These are phyloP conservation scores for Octodon degus DNA, from an alignment of 2,113 vertebrate genomes.

Conservation along the genomic window DNA sequence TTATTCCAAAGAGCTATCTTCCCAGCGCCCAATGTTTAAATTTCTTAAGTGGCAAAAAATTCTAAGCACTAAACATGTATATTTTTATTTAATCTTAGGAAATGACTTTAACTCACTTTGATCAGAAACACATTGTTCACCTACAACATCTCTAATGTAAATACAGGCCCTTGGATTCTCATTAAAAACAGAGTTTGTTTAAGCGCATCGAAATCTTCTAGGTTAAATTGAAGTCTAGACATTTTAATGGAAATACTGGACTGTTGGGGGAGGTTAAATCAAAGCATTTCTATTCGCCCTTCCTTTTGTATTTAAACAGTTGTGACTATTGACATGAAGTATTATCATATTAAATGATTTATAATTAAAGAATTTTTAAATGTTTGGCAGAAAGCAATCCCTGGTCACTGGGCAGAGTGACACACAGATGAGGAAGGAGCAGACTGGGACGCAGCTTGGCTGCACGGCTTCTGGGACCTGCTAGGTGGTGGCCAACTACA, in stretches of 20 bases:
- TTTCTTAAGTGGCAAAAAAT: constrained; percentile 9
- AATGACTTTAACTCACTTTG: constrained; percentile 45
- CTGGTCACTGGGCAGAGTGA: background rate
- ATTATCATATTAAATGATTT: constrained; percentile 52
- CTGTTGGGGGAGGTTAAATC: constrained; percentile 34
- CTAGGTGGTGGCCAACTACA: background rate
- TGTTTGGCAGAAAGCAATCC: background rate
- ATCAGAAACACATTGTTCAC: constrained; percentile 30
- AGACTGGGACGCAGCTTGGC: background rate
- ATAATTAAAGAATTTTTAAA: background rate
- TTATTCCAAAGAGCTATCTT: too few relatives aligned
- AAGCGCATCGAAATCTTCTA: constrained; percentile 58
- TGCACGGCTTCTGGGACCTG: background rate
- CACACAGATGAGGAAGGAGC: background rate
- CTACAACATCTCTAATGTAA: constrained; percentile 47
- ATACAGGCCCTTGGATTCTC: constrained; percentile 42
- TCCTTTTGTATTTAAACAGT: constrained; percentile 49
- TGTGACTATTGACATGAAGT: constrained; percentile 4
- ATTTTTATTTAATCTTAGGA: constrained; percentile 38
- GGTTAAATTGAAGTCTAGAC: constrained; percentile 39
- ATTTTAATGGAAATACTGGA: constrained; percentile 9
- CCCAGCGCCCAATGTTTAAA: background rate
- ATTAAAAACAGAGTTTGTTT: constrained; percentile 65
- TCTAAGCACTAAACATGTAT: background rate
- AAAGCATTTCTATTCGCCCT: background rate